Base-by-base conservation (phyloP, 1,140 invertebrate species). In the Tetramorium parvispinum region DNA sequence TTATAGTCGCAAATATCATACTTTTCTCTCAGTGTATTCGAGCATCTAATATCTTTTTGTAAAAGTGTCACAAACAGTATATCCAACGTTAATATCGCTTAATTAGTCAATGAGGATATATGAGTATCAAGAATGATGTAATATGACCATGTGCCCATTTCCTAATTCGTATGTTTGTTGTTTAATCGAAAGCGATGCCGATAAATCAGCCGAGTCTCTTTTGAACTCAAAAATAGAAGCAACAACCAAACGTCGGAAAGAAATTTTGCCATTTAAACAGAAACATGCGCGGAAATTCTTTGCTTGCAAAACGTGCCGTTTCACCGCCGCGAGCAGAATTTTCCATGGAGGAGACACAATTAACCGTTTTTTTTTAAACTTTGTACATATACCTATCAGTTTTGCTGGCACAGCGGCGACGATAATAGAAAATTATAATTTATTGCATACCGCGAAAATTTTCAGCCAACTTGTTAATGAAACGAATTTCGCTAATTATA, bases 341-440 rank as follows among this genome's bases (percentile, higher is more conserved):
- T 51, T 49, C 21, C 4, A 37, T 32, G 18, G 43, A 27, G 21
- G 5, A 63, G 18, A 32, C 7, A 51, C n/a, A 61, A 46, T 77
- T 61, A 49, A 27, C 21, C 40, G 43, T n/a, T 49, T 13, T 43
- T n/a, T 49, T 13, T 8, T 46, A 49, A 49, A 46, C 40, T 78
- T n/a, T 4, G 21, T 46, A 65, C 3, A 6, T 40, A 32, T 32
- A 4, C 0, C 32, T 37, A 21, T 21, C 57, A 46, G 0, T 43
- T 46, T 27, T 21, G 24, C 2, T 46, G n/a, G 0, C 59, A 32
- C 11, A 71, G 3, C 24, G 27, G 8, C 1, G 6, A 59, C 65
- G 46, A 73, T 71, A 57, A 71, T 32, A 8, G 21, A 27, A 53
- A 55, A 24, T 24, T 65, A 37, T 59, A 71, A 8, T 82, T 71